Base-by-base conservation (phyloP, 2,888 invertebrate genomes). In the Adineta ricciae region DNA sequence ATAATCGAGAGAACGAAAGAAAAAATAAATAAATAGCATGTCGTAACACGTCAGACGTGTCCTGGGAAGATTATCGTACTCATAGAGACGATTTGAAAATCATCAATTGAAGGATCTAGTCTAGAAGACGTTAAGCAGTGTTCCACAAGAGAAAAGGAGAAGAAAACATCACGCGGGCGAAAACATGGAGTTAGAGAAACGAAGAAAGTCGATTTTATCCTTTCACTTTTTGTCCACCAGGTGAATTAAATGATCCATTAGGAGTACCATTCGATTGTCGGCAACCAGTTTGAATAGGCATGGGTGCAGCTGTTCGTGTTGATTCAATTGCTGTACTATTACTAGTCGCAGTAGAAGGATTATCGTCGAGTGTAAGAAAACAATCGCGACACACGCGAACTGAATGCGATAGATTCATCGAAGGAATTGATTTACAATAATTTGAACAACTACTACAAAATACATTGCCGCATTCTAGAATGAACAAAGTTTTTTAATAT, bases 391-490 rank as follows among this genome's bases (percentile, higher is more conserved):
- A 85, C 27, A 85, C 83, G 14, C 83, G 73, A 19, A 85, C 85
- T 14, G 83, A 83, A n/a, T 73, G 50, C n/a, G 27, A 36, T 52
- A 83, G 49, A 52, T 38, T 84, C 16, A 83, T 36, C 19, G 64
- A 64, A 72, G 85, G 83, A 52, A 73, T 49, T 16, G 64, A 83
- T 41, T 64, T 83, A 46, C 36, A 83, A 73, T 85, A 24, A 41
- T 50, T 49, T 4, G 85, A 50, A 52, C 85, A 85, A 32, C 38
- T 73, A 46, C 50, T 36, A 27, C 85, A 85, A 83, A 85, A 85
- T 16, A 83, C 38, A 36, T 84, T n/a, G 16, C 85, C 85, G 83
- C 85, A 85, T 56, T 83, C 83, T 78, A 56, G 27, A 83, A 83
- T 19, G 11, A 82, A 49, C 4, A 7, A 49, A 21, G 24, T 38